A percentile compares a stretch with the other conserved stretches of the same genome.
Evolutionary conservation across 2,888 invertebrate species (phyloP).

Genomic region (Caenorhabditis doughertyi): DNA sequence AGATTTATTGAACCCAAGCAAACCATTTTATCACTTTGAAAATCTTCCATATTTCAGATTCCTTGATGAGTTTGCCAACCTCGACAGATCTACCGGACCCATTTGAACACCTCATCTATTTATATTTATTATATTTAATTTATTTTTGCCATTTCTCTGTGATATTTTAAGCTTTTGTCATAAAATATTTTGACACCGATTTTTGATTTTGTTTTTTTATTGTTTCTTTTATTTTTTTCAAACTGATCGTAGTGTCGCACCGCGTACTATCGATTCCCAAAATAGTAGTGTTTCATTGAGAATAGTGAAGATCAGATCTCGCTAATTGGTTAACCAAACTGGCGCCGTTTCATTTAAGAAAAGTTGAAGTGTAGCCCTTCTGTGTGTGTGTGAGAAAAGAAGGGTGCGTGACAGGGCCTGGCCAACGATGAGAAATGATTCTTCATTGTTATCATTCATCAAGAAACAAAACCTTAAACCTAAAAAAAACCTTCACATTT

Average conservation of each 20-base stretch:
- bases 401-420: constrained; percentile 27
- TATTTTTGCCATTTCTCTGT: not conserved
- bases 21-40: not conserved
- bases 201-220: not conserved
- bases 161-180: not conserved
- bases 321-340: constrained; percentile 42
- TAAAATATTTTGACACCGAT: not conserved
- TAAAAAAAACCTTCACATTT: not conserved
- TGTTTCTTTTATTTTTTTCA: not conserved
- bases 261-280: not conserved
- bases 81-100: constrained; percentile 5
- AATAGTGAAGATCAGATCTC: constrained; percentile 12
- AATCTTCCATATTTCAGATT: constrained; percentile 25
- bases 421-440: constrained; percentile 21
- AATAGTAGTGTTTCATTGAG: constrained; percentile 27
- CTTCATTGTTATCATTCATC: constrained; percentile 17
- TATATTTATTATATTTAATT: not conserved
- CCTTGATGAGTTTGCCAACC: constrained; percentile 22
- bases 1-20: not conserved
- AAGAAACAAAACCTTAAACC: constrained; percentile 9
- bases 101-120: not conserved
- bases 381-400: too few relatives aligned
- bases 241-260: not conserved
- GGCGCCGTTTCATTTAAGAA: constrained; percentile 37
- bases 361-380: constrained; percentile 11